These are phyloP conservation scores for Poecilus cupreus DNA, from an alignment of 2,888 invertebrate genomes.

Conservation along the genomic window DNA sequence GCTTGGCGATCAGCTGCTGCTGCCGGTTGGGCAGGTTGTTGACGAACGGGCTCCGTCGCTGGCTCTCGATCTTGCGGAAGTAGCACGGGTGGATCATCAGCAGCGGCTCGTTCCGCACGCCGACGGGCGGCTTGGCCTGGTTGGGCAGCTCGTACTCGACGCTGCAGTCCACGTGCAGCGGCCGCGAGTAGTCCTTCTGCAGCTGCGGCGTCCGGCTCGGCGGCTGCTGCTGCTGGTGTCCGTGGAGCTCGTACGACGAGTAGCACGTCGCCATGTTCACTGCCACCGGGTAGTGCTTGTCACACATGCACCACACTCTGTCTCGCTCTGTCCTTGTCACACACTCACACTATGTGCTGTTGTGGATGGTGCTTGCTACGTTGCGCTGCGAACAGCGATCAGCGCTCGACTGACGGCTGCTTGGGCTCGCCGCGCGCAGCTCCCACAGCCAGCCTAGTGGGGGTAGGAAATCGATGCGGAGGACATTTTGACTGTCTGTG, in stretches of 20 bases:
- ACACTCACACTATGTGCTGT: not conserved
- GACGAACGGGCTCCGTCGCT: constrained; percentile 87
- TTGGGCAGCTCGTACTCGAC: constrained; percentile 94
- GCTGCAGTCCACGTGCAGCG: constrained; percentile 92
- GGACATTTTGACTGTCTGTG: constrained; percentile 71
- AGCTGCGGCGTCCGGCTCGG: constrained; percentile 69
- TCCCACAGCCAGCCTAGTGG: constrained; percentile 67
- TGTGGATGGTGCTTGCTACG: constrained; percentile 7
- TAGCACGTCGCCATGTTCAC: constrained; percentile 70
- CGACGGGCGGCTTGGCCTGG: constrained; percentile 90
- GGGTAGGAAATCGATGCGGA: constrained; percentile 73
- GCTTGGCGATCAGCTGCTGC: constrained; percentile 60
- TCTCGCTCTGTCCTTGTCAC: constrained; percentile 2
- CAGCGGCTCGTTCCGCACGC: constrained; percentile 87
- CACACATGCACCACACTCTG: constrained; percentile 26
- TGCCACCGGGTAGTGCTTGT: not conserved
- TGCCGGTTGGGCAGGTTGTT: constrained; percentile 82
- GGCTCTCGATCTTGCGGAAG: constrained; percentile 90
- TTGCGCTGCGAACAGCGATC: constrained; percentile 67
- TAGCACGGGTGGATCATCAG: constrained; percentile 94
- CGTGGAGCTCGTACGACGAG: constrained; percentile 70
- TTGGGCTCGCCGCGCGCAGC: constrained; percentile 58
- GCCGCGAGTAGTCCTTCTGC: constrained; percentile 89
- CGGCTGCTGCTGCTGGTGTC: constrained; percentile 70
- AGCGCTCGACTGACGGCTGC: constrained; percentile 69